Percentiles rank a stretch among this genome's conserved stretches.
Conservation (phyloP, 2,797 vertebrate genomes). For the Cossypha dichroa region DNA sequence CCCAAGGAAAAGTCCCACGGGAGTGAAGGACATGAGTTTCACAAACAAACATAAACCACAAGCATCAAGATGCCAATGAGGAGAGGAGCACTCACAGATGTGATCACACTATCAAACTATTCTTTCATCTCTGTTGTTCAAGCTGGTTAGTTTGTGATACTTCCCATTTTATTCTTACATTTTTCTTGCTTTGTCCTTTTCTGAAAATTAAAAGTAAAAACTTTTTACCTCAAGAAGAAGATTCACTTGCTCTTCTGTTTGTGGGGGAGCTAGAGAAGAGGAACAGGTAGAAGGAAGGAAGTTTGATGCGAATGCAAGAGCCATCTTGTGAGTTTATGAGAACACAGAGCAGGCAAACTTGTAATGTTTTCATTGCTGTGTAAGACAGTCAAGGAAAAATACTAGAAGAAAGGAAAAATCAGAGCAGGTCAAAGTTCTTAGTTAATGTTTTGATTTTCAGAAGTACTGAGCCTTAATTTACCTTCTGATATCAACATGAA, state of each 20-base stretch:
- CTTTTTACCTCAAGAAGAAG: not conserved
- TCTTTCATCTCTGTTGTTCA: not conserved
- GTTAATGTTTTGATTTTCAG: not conserved
- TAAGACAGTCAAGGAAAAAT: not conserved
- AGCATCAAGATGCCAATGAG: not conserved
- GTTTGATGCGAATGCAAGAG: not conserved
- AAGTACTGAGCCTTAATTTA: not conserved
- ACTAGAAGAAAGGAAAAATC: not conserved
- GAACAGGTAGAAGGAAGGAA: not conserved
- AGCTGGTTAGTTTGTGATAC: not conserved
- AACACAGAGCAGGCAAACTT: not conserved
- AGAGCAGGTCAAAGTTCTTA: not conserved
- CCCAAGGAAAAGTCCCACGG: rapidly evolving
- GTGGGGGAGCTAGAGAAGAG: rapidly evolving
- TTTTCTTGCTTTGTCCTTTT: not conserved
- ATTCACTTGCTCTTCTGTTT: not conserved
- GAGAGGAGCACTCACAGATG: not conserved
- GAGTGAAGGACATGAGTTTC: not conserved
- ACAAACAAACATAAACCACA: not conserved
- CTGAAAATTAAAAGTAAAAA: not conserved
- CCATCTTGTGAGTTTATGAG: not conserved
- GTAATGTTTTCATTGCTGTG: not conserved
- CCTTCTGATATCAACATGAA: not conserved
- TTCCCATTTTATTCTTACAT: not conserved
- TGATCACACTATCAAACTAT: not conserved